Percentiles rank a stretch among this genome's conserved stretches.
phyloP scores from a whole-genome alignment of 2,888 invertebrate genomes.

The Neoascia interrupta region DNA sequence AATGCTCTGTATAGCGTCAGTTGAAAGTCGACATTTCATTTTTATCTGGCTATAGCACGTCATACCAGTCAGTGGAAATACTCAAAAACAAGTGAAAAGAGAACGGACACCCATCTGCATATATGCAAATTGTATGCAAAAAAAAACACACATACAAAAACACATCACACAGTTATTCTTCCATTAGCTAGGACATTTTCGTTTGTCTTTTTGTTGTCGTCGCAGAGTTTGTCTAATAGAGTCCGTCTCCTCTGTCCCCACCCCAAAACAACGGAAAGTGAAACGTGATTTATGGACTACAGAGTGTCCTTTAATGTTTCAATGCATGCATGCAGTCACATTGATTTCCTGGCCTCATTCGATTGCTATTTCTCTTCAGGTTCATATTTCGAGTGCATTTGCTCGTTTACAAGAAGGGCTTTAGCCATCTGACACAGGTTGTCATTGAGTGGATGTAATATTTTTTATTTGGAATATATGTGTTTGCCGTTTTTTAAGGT shows the following conservation, averaged over 20 bases:
- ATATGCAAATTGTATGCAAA: slow-evolving; percentile 26
- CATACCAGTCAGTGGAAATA: background rate
- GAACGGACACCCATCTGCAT: too few relatives aligned
- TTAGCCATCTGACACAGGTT: too few relatives aligned
- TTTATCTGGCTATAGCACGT: background rate
- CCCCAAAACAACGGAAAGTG: slow-evolving; percentile 52
- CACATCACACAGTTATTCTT: slow-evolving; percentile 38
- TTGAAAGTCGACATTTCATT: slow-evolving; percentile 37
- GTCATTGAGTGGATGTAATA: too few relatives aligned
- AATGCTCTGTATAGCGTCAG: slow-evolving; percentile 7
- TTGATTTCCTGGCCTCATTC: slow-evolving; percentile 56
- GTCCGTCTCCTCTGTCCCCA: too few relatives aligned
- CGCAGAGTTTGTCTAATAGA: too few relatives aligned
- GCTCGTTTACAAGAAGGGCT: too few relatives aligned
- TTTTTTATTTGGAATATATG: too few relatives aligned
- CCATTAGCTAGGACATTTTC: slow-evolving; percentile 29
- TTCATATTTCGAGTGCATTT: too few relatives aligned
- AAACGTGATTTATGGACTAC: slow-evolving; percentile 60
- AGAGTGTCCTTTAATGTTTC: slow-evolving; percentile 46
- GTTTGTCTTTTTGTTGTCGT: slow-evolving; percentile 16
- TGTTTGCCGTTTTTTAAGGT: too few relatives aligned
- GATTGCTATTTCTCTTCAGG: slow-evolving; percentile 39
- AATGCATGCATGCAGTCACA: slow-evolving; percentile 48
- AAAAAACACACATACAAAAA: too few relatives aligned
- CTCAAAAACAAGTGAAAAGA: background rate